These are phyloP conservation scores for Anolis sagrei DNA, from an alignment of 2,113 vertebrate genomes.

Conservation along the genomic window DNA sequence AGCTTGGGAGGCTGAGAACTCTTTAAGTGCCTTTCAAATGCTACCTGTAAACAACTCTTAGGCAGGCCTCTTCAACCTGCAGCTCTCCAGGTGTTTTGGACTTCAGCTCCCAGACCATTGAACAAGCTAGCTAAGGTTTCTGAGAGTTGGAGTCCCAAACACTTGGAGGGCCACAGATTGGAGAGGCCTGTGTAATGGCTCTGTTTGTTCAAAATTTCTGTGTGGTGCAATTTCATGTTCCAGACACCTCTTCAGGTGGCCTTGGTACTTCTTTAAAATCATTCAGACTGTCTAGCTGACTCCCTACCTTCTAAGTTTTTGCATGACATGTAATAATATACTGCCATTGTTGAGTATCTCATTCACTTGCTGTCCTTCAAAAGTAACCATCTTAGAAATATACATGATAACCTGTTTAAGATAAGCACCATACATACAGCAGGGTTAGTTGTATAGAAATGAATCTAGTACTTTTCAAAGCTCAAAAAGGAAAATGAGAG, in stretches of 20 bases:
- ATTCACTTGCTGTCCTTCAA: background rate
- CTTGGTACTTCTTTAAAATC: background rate
- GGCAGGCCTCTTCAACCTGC: background rate
- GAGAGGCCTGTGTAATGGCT: conserved; percentile 33
- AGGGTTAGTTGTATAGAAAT: background rate
- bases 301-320: background rate
- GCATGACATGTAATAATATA: background rate
- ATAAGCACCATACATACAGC: background rate
- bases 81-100: too few relatives aligned
- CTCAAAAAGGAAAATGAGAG: background rate
- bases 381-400: background rate
- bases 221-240: background rate
- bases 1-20: conserved; percentile 57
- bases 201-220: background rate
- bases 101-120: too few relatives aligned
- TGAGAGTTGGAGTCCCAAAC: too few relatives aligned
- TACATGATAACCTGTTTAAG: background rate
- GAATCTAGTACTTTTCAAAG: background rate
- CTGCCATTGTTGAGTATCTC: background rate
- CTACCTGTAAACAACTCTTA: conserved; percentile 47
- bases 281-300: background rate
- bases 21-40: conserved; percentile 72
- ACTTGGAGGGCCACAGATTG: too few relatives aligned
- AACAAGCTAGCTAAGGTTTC: too few relatives aligned
- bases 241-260: background rate